Conservation (phyloP, 2,888 invertebrate species). For the Lysandra bellargus region DNA sequence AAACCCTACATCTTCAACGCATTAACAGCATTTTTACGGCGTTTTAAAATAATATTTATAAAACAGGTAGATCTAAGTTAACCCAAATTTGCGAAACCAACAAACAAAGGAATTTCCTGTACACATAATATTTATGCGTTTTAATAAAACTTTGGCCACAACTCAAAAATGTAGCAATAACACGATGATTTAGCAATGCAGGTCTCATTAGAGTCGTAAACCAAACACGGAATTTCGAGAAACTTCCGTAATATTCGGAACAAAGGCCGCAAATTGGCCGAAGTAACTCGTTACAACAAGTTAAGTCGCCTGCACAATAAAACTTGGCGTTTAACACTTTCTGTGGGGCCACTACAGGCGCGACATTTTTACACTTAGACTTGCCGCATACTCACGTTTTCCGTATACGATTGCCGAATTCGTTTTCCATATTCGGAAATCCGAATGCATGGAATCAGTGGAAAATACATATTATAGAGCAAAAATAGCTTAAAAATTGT, state of each 20-base stretch:
- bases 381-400: no score
- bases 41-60: background rate
- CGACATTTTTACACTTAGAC: conserved; percentile 27
- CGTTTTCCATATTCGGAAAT: no score
- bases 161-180: background rate
- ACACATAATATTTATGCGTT: conserved; percentile 12
- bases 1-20: no score
- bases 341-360: conserved; percentile 45
- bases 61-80: background rate
- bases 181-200: conserved; percentile 35
- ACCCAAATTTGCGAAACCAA: background rate
- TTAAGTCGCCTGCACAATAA: conserved; percentile 67
- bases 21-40: no score
- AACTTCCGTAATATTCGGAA: conserved; percentile 55
- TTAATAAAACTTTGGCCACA: conserved; percentile 4
- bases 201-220: conserved; percentile 24
- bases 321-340: conserved; percentile 62
- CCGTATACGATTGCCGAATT: no score
- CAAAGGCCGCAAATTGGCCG: conserved; percentile 63
- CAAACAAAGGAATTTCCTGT: background rate
- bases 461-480: no score
- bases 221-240: conserved; percentile 34
- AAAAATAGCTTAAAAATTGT: no score
- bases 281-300: conserved; percentile 63
- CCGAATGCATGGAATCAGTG: no score